Conservation (phyloP, 2,888 invertebrate genomes). For the Dynastes maya region DNA sequence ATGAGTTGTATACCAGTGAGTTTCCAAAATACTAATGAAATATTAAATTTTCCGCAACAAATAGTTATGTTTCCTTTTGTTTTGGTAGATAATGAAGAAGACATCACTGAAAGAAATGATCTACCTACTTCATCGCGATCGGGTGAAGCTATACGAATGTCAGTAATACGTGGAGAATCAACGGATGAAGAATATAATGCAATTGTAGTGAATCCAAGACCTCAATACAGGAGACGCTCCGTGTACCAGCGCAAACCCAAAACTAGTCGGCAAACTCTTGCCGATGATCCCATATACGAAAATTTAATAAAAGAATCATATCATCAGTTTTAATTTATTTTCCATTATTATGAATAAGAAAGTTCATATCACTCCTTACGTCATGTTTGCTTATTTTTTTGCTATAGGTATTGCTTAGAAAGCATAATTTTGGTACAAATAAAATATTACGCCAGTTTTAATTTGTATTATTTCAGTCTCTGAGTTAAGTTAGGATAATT, state of each 20-base stretch:
- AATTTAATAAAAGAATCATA: constrained; percentile 28
- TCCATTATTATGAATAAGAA: too few species aligned
- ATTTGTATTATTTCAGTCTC: too few species aligned
- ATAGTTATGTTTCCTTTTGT: too few species aligned
- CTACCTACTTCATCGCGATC: not conserved
- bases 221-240: constrained; percentile 29
- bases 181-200: constrained; percentile 31
- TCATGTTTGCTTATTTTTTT: too few species aligned
- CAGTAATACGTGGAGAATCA: not conserved
- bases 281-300: constrained; percentile 38
- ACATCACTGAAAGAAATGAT: not conserved
- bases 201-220: constrained; percentile 26
- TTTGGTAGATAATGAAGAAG: constrained; percentile 34
- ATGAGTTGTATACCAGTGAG: constrained; percentile 69
- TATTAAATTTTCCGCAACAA: too few species aligned
- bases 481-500: too few species aligned
- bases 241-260: constrained; percentile 37
- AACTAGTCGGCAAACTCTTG: not conserved
- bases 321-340: not conserved
- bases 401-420: too few species aligned
- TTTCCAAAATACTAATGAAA: constrained; percentile 54
- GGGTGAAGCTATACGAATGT: constrained; percentile 21
- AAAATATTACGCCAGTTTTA: too few species aligned
- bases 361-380: too few species aligned
- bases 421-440: too few species aligned